Base-by-base conservation (phyloP, 1,140 invertebrate genomes). In the Coptotermes formosanus region DNA sequence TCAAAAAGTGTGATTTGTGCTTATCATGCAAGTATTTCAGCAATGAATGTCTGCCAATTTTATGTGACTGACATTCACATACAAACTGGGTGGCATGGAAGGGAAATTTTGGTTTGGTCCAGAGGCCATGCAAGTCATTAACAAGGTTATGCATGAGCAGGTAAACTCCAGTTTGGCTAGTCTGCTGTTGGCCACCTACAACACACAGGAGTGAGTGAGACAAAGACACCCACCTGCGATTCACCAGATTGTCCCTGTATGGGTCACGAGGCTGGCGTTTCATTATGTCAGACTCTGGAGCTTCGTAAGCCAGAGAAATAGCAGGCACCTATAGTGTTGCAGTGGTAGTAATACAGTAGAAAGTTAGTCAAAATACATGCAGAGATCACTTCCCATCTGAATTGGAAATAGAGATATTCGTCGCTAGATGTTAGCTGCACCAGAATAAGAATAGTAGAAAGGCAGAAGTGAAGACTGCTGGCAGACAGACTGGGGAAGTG, bases 251-350 rank as follows among this genome's bases (percentile, higher is more conserved):
- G 94, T 98, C 97, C 92, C 94, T 95, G 93, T 96, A 95, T 90
- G 97, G 97, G 93, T 98, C 96, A 93, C 97, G 94, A 89, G 97
- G 97, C 93, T 96, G 95, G 90, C 97, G 94, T 95, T 98, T 98
- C 97, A 98, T 98, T 93, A 98, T 98, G 94, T 98, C 97, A 90
- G 95, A 96, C 93, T 98, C 97, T 91, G 97, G 96, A 92, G 96
- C 95, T 94, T 98, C 97, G 93, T 98, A 98, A 93, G 97, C 97
- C 93, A 98, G 94, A 91, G 97, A 98, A 94, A 98, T 98, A 93
- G 97, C 97, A 92, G 97, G 97, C 93, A 97, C 96, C 96, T 97
- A 91, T 87, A 84, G 84, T 87, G 86, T 84, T 75, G 86, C 85
- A 87, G 86, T 87, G 84, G 48, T 85, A 85, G 85, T 86, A 86